Evolutionary conservation across 1,140 invertebrate genomes (phyloP).

Genomic region (Potamilus streckersoni): DNA sequence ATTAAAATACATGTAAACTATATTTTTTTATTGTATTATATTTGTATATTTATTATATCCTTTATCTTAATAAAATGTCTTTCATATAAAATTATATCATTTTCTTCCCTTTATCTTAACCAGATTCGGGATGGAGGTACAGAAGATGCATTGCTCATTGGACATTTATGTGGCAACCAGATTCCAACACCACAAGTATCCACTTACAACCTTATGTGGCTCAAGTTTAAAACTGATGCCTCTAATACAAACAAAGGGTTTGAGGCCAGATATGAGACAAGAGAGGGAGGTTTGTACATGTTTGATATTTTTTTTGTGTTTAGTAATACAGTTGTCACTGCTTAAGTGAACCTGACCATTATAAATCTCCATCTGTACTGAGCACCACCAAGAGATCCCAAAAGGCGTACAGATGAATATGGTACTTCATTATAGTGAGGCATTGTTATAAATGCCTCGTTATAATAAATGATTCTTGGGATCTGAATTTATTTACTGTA

Average conservation of each 20-base stretch:
- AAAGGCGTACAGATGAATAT: too few relatives aligned
- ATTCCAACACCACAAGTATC: constrained; percentile 90
- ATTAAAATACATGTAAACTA: too few relatives aligned
- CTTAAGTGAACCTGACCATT: too few relatives aligned
- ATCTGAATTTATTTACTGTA: too few relatives aligned
- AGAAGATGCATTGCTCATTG: constrained; percentile 78
- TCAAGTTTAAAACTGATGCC: constrained; percentile 94
- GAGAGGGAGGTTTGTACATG: constrained; percentile 14
- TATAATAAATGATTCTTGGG: too few relatives aligned
- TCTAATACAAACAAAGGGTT: constrained; percentile 93
- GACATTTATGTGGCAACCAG: constrained; percentile 90
- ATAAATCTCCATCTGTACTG: too few relatives aligned
- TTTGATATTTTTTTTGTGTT: too few relatives aligned
- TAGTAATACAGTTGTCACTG: too few relatives aligned
- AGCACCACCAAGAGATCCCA: too few relatives aligned
- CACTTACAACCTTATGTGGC: constrained; percentile 89
- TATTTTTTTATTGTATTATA: neutral
- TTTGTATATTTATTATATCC: neutral
- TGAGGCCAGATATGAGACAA: constrained; percentile 80
- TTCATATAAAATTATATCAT: neutral
- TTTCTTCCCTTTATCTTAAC: neutral
- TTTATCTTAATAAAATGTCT: neutral
- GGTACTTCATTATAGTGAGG: too few relatives aligned
- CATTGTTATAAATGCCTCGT: too few relatives aligned
- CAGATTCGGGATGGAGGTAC: constrained; percentile 65